Base-by-base conservation (phyloP, 2,113 vertebrate species). In the Hippopotamus amphibius region DNA sequence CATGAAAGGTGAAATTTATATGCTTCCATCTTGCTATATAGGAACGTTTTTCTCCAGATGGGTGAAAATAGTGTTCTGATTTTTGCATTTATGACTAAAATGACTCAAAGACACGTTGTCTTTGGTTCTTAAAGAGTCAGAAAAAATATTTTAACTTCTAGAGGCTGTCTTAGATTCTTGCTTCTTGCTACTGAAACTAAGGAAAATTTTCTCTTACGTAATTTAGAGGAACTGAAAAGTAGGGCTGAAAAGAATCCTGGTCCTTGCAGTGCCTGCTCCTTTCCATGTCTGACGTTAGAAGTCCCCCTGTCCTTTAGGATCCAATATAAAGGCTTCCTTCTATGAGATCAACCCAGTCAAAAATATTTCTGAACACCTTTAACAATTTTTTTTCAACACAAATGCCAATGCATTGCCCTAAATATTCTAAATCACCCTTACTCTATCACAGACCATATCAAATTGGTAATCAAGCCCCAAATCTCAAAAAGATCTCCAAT, bases 111-210 rank as follows among this genome's bases (percentile, higher is more conserved):
- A 24, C 41, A 6, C 24, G 5, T 43, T 59, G 17, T 41, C 55
- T 90, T 98, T 50, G 59, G 2, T 41, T 94, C n/a, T 30, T 92
- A 66, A 93, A 96, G 84, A 37, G 0, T 19, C 17, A 88, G 81
- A 92, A 93, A 19, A 90, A 95, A 92, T 89, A 68, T 74, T 76
- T 91, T 50, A 91, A 84, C 41, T 7, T 90, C 63, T 28, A 80
- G 37, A 77, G 2, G 5, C 26, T 80, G 13, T 50, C 30, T 41
- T 84, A 84, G 21, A 82, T 48, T 94, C 16, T 63, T 48, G 26
- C 14, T 88, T 79, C 50, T 80, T 88, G 37, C 4, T 72, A 9
- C 37, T 97, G 28, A 96, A 69, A 90, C 21, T 37, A 76, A 68
- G 43, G n/a, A 71, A 65, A 21, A 68, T 80, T 66, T 94, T 84